A percentile compares a stretch with the other conserved stretches of the same genome.
phyloP scores from a whole-genome alignment of 1,140 invertebrate genomes.

The Macrosteles quadrilineatus region DNA sequence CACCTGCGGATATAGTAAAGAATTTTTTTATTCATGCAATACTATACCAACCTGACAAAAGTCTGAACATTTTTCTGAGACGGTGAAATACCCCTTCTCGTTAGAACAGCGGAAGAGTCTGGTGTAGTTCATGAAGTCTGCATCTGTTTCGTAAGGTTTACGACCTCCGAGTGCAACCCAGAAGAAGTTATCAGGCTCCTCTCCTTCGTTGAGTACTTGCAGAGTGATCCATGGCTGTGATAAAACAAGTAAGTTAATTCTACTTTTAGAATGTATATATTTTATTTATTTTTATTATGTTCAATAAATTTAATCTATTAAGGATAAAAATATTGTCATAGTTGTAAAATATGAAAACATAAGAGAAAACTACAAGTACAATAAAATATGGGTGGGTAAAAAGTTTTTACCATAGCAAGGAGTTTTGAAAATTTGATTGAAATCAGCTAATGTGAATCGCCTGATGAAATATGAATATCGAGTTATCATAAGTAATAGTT shows the following conservation, averaged over 20 bases:
- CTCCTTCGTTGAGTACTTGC: slow-evolving; percentile 89
- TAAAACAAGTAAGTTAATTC: slow-evolving; percentile 29
- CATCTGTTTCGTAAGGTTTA: slow-evolving; percentile 89
- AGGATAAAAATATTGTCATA: not conserved
- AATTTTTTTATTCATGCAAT: too few relatives aligned
- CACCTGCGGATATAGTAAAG: too few relatives aligned
- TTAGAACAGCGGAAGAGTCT: slow-evolving; percentile 98
- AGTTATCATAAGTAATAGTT: too few relatives aligned
- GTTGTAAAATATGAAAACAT: too few relatives aligned
- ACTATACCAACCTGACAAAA: slow-evolving; percentile 92
- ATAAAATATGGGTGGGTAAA: too few relatives aligned
- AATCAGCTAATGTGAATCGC: too few relatives aligned
- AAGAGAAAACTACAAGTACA: too few relatives aligned
- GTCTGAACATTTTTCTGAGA: slow-evolving; percentile 99
- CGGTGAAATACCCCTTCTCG: slow-evolving; percentile 98
- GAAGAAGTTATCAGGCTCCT: slow-evolving; percentile 99
- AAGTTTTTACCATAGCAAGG: too few relatives aligned
- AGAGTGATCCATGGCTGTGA: slow-evolving; percentile 76
- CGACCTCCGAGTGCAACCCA: slow-evolving; percentile 94
- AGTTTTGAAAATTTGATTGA: too few relatives aligned
- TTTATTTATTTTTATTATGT: not conserved
- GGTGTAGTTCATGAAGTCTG: slow-evolving; percentile 92
- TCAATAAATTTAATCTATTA: slow-evolving; percentile 3
- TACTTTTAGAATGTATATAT: slow-evolving; percentile 10
- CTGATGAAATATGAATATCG: too few relatives aligned